These are phyloP conservation scores for Heliconius erato DNA, from an alignment of 2,888 invertebrate species.

Conservation along the genomic window DNA sequence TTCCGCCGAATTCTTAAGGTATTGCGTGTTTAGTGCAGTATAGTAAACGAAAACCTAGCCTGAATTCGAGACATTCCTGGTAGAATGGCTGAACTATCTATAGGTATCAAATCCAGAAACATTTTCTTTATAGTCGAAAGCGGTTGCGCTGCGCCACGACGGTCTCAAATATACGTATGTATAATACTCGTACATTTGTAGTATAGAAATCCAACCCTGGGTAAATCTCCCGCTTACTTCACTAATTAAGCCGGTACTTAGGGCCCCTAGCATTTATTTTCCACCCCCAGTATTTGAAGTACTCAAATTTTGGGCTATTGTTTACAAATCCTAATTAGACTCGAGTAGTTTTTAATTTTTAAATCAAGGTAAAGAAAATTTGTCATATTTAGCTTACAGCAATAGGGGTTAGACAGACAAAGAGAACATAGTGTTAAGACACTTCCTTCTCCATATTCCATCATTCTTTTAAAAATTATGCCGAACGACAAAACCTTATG, in stretches of 20 bases:
- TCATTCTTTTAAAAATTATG: no score
- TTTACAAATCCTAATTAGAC: constrained; percentile 11
- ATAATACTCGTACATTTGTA: neutral
- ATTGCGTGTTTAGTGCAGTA: neutral
- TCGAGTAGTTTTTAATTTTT: neutral
- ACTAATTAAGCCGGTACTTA: constrained; percentile 22
- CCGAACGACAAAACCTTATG: no score
- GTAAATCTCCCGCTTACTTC: neutral
- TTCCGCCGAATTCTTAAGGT: neutral
- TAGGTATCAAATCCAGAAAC: neutral
- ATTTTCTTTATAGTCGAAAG: neutral
- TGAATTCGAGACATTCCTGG: no score
- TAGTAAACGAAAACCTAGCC: no score
- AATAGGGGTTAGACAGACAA: no score
- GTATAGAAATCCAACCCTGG: neutral
- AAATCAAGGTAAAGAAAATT: neutral
- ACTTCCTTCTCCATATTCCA: no score
- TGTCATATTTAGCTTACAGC: neutral
- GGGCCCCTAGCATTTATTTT: constrained; percentile 8
- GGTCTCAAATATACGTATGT: neutral
- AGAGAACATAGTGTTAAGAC: no score
- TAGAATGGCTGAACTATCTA: neutral
- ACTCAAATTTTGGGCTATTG: constrained; percentile 7
- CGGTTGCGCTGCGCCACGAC: neutral
- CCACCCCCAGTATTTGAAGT: constrained; percentile 12